Percentiles rank a stretch among this genome's conserved stretches.
Conservation (phyloP, 2,797 vertebrate genomes). For the Novumbra hubbsi region DNA sequence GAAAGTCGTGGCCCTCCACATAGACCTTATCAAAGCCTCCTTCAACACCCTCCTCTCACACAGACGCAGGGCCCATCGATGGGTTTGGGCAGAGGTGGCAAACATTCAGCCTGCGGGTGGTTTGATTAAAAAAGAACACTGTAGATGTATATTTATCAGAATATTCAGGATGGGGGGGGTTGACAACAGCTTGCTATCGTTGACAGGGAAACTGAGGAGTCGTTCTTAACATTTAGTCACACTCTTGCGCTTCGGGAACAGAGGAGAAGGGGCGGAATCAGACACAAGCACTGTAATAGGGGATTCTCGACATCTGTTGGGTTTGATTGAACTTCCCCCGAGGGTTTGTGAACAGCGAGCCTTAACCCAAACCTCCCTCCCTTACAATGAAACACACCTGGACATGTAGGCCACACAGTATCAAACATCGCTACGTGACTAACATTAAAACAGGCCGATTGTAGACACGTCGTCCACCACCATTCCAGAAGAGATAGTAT, state of each 20-base stretch:
- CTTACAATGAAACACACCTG: not conserved
- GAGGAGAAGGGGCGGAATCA: not conserved
- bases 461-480: too few species aligned
- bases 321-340: not conserved
- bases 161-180: too few species aligned
- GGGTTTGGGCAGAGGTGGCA: not conserved
- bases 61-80: not conserved
- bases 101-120: too few species aligned
- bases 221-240: not conserved
- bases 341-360: not conserved
- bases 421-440: too few species aligned
- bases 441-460: too few species aligned
- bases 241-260: not conserved
- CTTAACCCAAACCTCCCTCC: not conserved
- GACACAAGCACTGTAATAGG: slow-evolving; percentile 10
- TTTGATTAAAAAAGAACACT: too few species aligned
- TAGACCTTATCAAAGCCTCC: not conserved
- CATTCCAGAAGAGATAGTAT: too few species aligned
- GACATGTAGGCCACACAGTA: too few species aligned
- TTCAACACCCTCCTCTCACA: not conserved
- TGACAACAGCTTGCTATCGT: not conserved
- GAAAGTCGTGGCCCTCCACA: not conserved
- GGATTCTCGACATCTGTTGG: slow-evolving; percentile 1
- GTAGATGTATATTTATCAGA: too few species aligned
- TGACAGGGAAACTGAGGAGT: not conserved